Conservation (phyloP, 2,797 vertebrate genomes). For the Melanotaenia nigrans region DNA sequence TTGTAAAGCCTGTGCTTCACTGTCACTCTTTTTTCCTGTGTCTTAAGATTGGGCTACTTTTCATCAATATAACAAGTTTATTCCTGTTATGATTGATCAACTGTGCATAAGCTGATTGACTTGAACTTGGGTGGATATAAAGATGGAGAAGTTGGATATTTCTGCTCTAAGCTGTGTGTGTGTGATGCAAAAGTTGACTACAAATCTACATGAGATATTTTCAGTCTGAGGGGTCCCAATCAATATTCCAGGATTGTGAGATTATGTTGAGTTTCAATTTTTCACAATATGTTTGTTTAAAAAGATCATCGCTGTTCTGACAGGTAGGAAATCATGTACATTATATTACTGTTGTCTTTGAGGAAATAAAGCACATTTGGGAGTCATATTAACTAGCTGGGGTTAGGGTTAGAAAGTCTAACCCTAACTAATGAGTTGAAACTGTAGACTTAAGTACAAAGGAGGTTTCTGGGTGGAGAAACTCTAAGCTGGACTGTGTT, state of each 20-base stretch:
- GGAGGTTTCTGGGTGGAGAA: constrained; percentile 5
- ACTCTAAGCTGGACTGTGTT: background rate
- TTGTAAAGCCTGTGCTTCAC: too few species aligned
- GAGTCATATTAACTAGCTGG: constrained; percentile 1
- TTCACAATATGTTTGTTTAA: background rate
- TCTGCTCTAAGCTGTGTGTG: background rate
- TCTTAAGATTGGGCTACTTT: background rate
- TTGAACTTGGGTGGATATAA: background rate
- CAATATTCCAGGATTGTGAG: background rate
- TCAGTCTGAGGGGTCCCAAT: background rate
- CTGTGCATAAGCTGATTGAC: background rate
- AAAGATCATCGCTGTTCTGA: background rate
- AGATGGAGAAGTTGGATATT: background rate
- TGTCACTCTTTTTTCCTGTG: too few species aligned
- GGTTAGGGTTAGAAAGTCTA: too few species aligned
- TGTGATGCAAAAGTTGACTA: background rate
- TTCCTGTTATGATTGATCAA: background rate
- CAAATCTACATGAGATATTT: background rate
- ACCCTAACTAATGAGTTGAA: constrained; percentile 14
- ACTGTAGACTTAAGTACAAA: constrained; percentile 26
- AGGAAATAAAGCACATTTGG: background rate
- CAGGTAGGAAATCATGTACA: constrained; percentile 1
- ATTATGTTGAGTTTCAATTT: background rate
- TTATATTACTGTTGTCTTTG: background rate
- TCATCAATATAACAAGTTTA: background rate